phyloP scores from a whole-genome alignment of 2,888 invertebrate genomes.

The Coenonympha arcania region DNA sequence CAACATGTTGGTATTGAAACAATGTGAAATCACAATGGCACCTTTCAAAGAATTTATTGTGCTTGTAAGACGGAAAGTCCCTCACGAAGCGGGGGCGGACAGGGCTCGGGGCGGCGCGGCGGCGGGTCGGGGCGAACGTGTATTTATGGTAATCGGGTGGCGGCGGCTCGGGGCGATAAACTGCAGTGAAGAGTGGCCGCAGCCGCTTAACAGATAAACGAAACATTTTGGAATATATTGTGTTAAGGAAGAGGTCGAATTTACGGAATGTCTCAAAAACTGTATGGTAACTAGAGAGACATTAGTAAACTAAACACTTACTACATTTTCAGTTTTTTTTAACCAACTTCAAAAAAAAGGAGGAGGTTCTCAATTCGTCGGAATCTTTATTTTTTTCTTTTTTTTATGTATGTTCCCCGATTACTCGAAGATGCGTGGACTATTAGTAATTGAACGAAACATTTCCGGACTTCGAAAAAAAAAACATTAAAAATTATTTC shows the following conservation, averaged over 20 bases:
- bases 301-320: background rate
- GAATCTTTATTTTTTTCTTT: no score
- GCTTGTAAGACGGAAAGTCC: background rate
- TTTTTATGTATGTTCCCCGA: no score
- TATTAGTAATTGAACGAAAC: no score
- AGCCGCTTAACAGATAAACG: constrained; percentile 7
- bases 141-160: constrained; percentile 15
- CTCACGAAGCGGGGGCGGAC: background rate
- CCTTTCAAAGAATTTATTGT: constrained; percentile 8
- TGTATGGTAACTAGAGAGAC: background rate
- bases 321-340: no score
- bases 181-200: constrained; percentile 8
- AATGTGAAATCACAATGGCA: background rate
- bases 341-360: no score
- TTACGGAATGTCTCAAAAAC: background rate
- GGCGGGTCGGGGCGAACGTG: constrained; percentile 3
- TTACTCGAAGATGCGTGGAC: no score
- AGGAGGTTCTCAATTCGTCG: no score
- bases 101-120: background rate
- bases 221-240: background rate
- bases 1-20: background rate
- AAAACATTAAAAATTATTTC: no score
- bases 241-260: background rate
- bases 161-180: constrained; percentile 10
- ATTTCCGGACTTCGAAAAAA: no score